A percentile compares a stretch with the other conserved stretches of the same genome.
Evolutionary conservation across 2,797 vertebrate genomes (phyloP).

Genomic region (Cryptoprocta ferox): DNA sequence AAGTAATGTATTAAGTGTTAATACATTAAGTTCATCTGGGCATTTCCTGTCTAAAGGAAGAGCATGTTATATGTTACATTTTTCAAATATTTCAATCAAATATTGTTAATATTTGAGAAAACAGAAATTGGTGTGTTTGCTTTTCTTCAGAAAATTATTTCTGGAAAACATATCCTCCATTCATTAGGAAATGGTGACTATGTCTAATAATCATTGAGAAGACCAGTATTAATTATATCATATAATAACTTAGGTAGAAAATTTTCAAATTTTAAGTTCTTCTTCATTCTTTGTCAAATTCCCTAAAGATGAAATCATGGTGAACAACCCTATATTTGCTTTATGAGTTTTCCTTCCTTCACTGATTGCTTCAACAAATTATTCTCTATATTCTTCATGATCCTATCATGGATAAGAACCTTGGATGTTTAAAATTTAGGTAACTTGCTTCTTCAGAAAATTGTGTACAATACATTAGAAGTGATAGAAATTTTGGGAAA

Average conservation of each 20-base stretch:
- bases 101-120: not conserved
- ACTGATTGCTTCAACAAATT: not conserved
- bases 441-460: not conserved
- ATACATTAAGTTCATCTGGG: not conserved
- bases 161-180: not conserved
- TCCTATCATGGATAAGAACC: not conserved
- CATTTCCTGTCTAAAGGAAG: not conserved
- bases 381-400: not conserved
- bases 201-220: not conserved
- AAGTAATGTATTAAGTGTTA: too few species aligned
- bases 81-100: not conserved
- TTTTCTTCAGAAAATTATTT: slow-evolving; percentile 10
- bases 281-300: not conserved
- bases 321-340: not conserved
- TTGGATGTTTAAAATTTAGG: not conserved
- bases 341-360: not conserved
- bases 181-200: not conserved
- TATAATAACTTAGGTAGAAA: not conserved
- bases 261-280: not conserved
- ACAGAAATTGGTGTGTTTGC: not conserved
- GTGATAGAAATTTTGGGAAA: not conserved
- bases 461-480: not conserved
- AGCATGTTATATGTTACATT: not conserved
- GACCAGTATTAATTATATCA: not conserved
- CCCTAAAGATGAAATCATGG: not conserved